These are phyloP conservation scores for Candidula unifasciata DNA, from an alignment of 2,888 invertebrate genomes.

Conservation along the genomic window DNA sequence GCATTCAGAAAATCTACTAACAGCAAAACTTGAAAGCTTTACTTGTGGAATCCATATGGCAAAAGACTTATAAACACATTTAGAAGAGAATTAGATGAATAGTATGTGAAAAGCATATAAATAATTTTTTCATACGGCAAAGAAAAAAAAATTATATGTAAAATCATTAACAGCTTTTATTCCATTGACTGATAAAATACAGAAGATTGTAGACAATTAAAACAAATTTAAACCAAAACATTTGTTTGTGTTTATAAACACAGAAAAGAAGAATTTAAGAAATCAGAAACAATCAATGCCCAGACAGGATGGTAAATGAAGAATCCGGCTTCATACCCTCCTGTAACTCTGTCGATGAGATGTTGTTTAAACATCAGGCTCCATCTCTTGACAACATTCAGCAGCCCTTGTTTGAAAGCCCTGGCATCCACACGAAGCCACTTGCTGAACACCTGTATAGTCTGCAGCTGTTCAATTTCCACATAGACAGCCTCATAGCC, in stretches of 20 bases:
- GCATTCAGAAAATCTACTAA: no score
- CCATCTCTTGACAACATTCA: conserved; percentile 95
- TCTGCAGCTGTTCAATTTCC: conserved; percentile 91
- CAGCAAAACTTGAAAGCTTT: no score
- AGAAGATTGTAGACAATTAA: no score
- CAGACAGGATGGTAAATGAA: neutral
- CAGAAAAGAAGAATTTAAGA: neutral
- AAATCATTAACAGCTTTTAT: no score
- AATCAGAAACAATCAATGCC: neutral
- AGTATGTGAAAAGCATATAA: neutral
- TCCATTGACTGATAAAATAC: no score
- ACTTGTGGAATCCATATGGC: no score
- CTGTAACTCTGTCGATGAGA: conserved; percentile 90
- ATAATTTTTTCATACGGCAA: no score
- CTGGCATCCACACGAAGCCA: conserved; percentile 94
- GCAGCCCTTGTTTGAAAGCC: conserved; percentile 92
- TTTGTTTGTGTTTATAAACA: neutral
- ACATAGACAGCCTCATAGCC: conserved; percentile 91
- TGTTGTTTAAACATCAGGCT: conserved; percentile 97
- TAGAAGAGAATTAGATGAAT: neutral
- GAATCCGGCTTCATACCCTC: conserved; percentile 79
- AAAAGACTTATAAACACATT: neutral
- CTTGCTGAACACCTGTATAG: conserved; percentile 88
- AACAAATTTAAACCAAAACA: no score
- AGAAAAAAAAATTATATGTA: no score